Evolutionary conservation across 2,888 invertebrate species (phyloP), one percentile per base, ranked within the genome.

Genomic region (Serripes groenlandicus): DNA sequence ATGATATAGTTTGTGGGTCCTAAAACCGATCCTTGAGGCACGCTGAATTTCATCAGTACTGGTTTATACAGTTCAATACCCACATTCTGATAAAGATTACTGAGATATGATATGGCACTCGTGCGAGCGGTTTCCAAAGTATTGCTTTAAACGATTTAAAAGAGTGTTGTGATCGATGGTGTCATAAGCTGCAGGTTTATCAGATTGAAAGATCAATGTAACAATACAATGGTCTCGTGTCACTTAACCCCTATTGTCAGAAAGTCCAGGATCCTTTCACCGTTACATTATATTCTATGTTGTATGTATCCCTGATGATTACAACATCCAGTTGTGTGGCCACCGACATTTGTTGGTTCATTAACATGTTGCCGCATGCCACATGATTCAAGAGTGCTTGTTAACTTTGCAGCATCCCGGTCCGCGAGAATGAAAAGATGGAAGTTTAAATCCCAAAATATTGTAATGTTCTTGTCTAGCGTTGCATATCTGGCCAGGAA

Each of bases 221-320:
- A 79, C 76, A 26, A 73, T 76, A 32, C 70, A 80, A 54, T 79
- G 83, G 37, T 83, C 79, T 56, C 76, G 73, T 28, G 72, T 62
- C 9, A 69, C 54, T 42, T 79, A 79, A 30, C 76, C 83, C 54
- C 37, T 71, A 18, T 30, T 35, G 32, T 83, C 73, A 42, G 76
- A 62, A 26, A 78, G 73, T 35, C 79, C 75, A 23, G 75, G 75
- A 60, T 77, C 76, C 1, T 34, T 75, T 26, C n/a, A 83, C 69
- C 18, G 30, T 75, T 68, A 83, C n/a, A 72, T 60, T n/a, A 0
- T 69, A 75, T 18, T 78, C 68, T 11, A 69, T 76, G n/a, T 78
- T 54, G n/a, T 75, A 62, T 52, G 60, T 76, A 26, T 75, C 73
- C 35, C 83, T 69, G 15, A 77, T 77, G 28, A 81, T 81, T 11